A percentile compares a stretch with the other conserved stretches of the same genome.
phyloP scores from a whole-genome alignment of 2,113 vertebrate genomes.

The Malurus melanocephalus region DNA sequence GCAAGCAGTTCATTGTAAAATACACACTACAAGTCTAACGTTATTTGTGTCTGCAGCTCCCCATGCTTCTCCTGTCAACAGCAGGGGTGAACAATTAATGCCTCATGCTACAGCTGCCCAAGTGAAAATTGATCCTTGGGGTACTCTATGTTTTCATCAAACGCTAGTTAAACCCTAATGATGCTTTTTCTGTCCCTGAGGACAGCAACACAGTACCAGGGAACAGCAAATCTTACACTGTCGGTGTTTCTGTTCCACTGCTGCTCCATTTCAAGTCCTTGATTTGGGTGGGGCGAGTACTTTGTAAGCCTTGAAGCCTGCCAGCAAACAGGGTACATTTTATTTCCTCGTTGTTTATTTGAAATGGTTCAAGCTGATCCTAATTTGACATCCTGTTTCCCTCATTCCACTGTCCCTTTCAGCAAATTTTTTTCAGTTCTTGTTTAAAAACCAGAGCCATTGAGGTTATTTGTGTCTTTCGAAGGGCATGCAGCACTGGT shows the following conservation, averaged over 20 bases:
- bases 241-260: background rate
- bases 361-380: slow-evolving; percentile 32
- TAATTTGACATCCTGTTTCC: slow-evolving; percentile 30
- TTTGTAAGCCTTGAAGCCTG: slow-evolving; percentile 23
- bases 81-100: slow-evolving; percentile 37
- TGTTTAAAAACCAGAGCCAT: background rate
- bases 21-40: background rate
- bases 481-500: background rate
- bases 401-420: slow-evolving; percentile 27
- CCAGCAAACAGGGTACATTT: slow-evolving; percentile 29
- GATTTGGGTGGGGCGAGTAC: background rate
- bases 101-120: slow-evolving; percentile 15
- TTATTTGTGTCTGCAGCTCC: slow-evolving; percentile 49
- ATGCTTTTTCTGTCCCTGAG: slow-evolving; percentile 19
- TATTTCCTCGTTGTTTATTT: slow-evolving; percentile 1
- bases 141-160: slow-evolving; percentile 47
- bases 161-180: slow-evolving; percentile 28
- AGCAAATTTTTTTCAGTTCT: slow-evolving; percentile 2
- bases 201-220: background rate
- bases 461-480: background rate
- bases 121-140: slow-evolving; percentile 55
- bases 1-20: slow-evolving; percentile 53
- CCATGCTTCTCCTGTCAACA: background rate
- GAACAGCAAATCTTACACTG: slow-evolving; percentile 10
- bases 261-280: slow-evolving; percentile 14